Evolutionary conservation across 2,888 invertebrate genomes (phyloP).

Genomic region (Drosophila anceps): DNA sequence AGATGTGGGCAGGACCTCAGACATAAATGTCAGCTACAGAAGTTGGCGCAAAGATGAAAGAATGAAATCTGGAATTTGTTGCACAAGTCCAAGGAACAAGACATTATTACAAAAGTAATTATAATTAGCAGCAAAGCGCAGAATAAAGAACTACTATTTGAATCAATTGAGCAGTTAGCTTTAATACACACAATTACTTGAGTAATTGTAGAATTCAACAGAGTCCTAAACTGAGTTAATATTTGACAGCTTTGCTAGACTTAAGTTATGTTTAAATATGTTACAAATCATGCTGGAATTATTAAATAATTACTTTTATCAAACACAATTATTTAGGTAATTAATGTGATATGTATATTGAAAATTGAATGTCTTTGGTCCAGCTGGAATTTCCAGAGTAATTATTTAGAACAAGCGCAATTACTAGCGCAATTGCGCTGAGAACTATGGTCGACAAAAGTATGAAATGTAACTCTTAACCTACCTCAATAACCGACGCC

Average conservation of each 20-base stretch:
- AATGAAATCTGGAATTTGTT: neutral
- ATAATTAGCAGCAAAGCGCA: neutral
- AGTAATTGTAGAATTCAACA: neutral
- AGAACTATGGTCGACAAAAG: neutral
- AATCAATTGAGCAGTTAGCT: neutral
- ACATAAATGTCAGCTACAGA: slow-evolving; percentile 1
- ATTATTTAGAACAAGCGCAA: neutral
- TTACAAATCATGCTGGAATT: slow-evolving; percentile 1
- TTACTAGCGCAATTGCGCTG: slow-evolving; percentile 8
- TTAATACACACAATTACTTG: neutral
- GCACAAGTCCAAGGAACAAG: neutral
- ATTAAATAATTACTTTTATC: neutral
- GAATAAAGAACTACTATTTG: neutral
- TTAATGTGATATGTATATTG: too few species aligned
- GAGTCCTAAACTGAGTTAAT: neutral
- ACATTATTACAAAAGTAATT: slow-evolving; percentile 4
- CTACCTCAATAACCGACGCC: slow-evolving; percentile 43
- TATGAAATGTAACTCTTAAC: slow-evolving; percentile 17
- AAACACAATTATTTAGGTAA: neutral
- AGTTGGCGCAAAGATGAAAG: neutral
- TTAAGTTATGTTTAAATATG: neutral
- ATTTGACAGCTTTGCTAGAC: neutral
- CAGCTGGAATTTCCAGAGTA: too few species aligned
- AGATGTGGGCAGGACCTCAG: slow-evolving; percentile 26
- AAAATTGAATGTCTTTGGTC: neutral